phyloP scores from a whole-genome alignment of 2,797 vertebrate species.

The Phoeniculus purpureus region DNA sequence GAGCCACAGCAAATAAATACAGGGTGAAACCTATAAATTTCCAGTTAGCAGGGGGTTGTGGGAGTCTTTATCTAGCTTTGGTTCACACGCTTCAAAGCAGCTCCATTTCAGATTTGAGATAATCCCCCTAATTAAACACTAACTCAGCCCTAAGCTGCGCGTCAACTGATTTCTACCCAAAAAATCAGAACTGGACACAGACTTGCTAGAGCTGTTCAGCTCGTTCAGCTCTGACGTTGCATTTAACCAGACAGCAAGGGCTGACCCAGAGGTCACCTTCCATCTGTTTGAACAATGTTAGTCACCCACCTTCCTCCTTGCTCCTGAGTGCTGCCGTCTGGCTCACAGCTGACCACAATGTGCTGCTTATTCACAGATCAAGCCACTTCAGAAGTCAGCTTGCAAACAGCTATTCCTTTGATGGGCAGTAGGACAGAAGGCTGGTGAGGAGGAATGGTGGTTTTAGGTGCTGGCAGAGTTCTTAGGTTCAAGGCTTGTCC shows the following conservation, averaged over 20 bases:
- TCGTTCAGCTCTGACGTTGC: background rate
- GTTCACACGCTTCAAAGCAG: conserved; percentile 52
- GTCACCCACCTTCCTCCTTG: conserved; percentile 38
- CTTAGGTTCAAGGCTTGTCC: background rate
- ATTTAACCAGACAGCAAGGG: background rate
- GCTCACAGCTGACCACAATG: background rate
- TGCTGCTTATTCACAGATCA: background rate
- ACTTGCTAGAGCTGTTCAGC: background rate
- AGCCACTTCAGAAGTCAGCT: background rate
- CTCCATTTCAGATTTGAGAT: conserved; percentile 62
- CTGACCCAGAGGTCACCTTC: background rate
- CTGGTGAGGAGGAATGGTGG: background rate
- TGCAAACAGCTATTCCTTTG: background rate
- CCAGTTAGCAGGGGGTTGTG: conserved; percentile 25
- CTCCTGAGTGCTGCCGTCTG: background rate
- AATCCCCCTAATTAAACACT: conserved; percentile 66
- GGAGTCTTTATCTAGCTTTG: conserved; percentile 39
- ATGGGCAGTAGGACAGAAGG: background rate
- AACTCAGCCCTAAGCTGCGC: conserved; percentile 30
- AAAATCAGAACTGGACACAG: conserved; percentile 39
- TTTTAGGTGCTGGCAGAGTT: background rate
- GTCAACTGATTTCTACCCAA: conserved; percentile 52
- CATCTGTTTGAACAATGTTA: background rate
- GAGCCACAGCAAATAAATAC: conserved; percentile 32
- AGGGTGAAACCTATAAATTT: conserved; percentile 16